A percentile compares a stretch with the other conserved stretches of the same genome.
Evolutionary conservation across 2,797 vertebrate genomes (phyloP).

Genomic region (Characodon lateralis): DNA sequence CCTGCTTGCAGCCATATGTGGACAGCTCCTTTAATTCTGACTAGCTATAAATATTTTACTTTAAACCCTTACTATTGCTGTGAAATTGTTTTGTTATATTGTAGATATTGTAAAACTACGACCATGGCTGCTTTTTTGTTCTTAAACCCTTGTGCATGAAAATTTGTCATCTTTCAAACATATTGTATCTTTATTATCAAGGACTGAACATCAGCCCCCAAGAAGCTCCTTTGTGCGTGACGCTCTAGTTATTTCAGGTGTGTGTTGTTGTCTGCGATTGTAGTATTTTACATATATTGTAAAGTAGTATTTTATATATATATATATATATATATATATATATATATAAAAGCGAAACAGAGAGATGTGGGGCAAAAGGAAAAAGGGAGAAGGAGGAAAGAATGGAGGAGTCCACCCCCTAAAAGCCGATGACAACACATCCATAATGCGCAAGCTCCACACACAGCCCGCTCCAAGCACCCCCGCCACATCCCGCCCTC

Average conservation of each 20-base stretch:
- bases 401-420: no score
- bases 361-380: no score
- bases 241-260: slow-evolving; percentile 6
- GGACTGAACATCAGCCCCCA: not conserved
- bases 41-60: not conserved
- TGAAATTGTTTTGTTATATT: not conserved
- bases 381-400: no score
- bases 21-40: not conserved
- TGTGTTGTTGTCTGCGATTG: slow-evolving; percentile 17
- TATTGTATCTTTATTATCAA: slow-evolving; percentile 2
- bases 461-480: no score
- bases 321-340: no score
- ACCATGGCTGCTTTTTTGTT: not conserved
- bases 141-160: not conserved
- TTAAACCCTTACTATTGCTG: not conserved
- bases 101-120: not conserved
- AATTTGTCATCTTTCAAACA: not conserved
- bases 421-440: no score
- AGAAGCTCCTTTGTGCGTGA: slow-evolving; percentile 6
- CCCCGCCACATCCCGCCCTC: no score
- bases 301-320: no score
- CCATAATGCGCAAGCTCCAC: no score
- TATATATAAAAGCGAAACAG: no score
- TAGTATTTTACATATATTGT: no score
- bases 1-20: not conserved